phyloP scores from a whole-genome alignment of 2,888 invertebrate species.

The Zhuqinia jingwanae region DNA sequence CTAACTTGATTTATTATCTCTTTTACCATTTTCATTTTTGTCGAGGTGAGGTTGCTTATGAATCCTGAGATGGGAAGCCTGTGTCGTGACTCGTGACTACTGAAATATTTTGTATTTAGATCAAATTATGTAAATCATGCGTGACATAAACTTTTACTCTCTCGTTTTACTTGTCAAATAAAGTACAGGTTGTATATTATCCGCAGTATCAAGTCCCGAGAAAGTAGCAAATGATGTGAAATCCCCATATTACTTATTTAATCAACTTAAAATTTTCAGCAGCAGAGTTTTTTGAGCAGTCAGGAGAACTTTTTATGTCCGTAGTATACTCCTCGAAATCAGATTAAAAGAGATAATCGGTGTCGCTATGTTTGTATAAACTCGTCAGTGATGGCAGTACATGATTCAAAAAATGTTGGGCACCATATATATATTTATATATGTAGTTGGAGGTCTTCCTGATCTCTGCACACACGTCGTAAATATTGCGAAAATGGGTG shows the following conservation, averaged over 20 bases:
- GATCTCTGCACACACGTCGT: too few relatives aligned
- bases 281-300: not conserved
- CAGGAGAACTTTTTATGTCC: not conserved
- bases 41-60: not conserved
- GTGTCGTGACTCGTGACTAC: too few relatives aligned
- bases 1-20: constrained; percentile 30
- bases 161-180: not conserved
- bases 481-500: too few relatives aligned
- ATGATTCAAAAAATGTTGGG: too few relatives aligned
- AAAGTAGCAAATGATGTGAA: not conserved
- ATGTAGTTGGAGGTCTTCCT: not conserved
- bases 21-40: not conserved
- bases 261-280: too few relatives aligned
- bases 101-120: too few relatives aligned
- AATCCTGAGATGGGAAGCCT: too few relatives aligned
- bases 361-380: constrained; percentile 20
- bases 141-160: not conserved
- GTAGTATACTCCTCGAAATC: not conserved
- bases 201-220: not conserved
- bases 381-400: constrained; percentile 37
- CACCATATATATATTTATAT: too few relatives aligned
- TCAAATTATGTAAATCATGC: too few relatives aligned
- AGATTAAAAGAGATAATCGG: not conserved
- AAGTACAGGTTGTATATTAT: not conserved
- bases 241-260: not conserved